Conservation (phyloP, 2,113 vertebrate genomes). For the Trinectes maculatus region DNA sequence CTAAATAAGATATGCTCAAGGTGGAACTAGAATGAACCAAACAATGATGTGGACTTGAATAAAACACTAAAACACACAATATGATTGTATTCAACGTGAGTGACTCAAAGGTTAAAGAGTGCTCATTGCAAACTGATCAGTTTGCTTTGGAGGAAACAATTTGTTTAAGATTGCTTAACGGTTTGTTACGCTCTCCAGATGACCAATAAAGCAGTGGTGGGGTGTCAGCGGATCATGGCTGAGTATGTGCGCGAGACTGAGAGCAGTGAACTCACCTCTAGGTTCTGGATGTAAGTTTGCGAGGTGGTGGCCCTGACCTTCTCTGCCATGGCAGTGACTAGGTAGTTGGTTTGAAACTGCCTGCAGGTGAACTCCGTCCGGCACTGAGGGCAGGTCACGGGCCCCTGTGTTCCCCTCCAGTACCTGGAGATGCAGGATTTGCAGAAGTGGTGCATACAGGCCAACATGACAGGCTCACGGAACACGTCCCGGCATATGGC, state of each 20-base stretch:
- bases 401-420: constrained; percentile 77
- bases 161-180: constrained; percentile 23
- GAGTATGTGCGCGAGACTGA: not conserved
- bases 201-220: not conserved
- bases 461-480: constrained; percentile 87
- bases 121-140: constrained; percentile 8
- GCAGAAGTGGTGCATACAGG: constrained; percentile 92
- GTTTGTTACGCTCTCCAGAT: not conserved
- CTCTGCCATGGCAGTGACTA: constrained; percentile 87
- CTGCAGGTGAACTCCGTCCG: constrained; percentile 78
- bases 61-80: not conserved
- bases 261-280: constrained; percentile 75
- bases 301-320: constrained; percentile 82
- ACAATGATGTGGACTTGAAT: constrained; percentile 31
- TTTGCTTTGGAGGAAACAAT: constrained; percentile 34
- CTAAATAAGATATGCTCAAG: not conserved
- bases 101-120: constrained; percentile 4
- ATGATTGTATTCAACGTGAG: constrained; percentile 4
- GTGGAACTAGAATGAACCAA: constrained; percentile 25
- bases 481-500: constrained; percentile 90
- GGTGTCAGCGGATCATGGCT: not conserved
- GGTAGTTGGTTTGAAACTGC: constrained; percentile 84
- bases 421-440: constrained; percentile 84
- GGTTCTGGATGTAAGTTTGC: constrained; percentile 48
- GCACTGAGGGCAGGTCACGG: constrained; percentile 87